phyloP scores from a whole-genome alignment of 2,888 invertebrate genomes.

The Timema cristinae region DNA sequence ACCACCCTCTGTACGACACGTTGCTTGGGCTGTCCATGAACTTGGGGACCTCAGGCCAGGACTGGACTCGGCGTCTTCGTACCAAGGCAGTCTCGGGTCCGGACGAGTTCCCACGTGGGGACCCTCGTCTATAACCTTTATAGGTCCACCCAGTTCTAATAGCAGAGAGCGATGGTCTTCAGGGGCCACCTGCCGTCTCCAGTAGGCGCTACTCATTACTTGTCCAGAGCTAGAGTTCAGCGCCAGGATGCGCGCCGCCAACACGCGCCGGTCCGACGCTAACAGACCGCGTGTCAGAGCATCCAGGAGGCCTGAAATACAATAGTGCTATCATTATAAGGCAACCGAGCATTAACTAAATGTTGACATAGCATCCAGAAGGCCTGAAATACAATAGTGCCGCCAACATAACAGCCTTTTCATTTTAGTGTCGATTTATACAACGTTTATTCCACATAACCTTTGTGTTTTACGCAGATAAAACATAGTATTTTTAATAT shows the following conservation, averaged over 20 bases:
- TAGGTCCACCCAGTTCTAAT: conserved; percentile 34
- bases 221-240: conserved; percentile 58
- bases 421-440: too few species aligned
- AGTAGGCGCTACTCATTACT: conserved; percentile 57
- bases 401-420: too few species aligned
- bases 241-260: conserved; percentile 57
- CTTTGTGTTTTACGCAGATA: too few species aligned
- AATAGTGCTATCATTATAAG: neutral
- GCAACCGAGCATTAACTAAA: too few species aligned
- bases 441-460: too few species aligned
- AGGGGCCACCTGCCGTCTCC: conserved; percentile 43
- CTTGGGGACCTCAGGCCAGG: conserved; percentile 53
- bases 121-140: conserved; percentile 46
- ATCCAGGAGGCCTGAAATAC: conserved; percentile 47
- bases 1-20: conserved; percentile 68
- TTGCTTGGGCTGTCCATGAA: conserved; percentile 63
- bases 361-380: too few species aligned
- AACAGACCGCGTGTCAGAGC: conserved; percentile 70
- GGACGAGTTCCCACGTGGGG: conserved; percentile 48
- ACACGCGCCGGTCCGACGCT: conserved; percentile 54
- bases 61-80: conserved; percentile 56
- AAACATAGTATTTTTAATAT: too few species aligned
- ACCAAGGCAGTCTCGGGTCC: conserved; percentile 44
- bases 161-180: conserved; percentile 17
- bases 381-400: too few species aligned